Base-by-base conservation (phyloP, 2,113 vertebrate species). In the Peucedramus taeniatus region DNA sequence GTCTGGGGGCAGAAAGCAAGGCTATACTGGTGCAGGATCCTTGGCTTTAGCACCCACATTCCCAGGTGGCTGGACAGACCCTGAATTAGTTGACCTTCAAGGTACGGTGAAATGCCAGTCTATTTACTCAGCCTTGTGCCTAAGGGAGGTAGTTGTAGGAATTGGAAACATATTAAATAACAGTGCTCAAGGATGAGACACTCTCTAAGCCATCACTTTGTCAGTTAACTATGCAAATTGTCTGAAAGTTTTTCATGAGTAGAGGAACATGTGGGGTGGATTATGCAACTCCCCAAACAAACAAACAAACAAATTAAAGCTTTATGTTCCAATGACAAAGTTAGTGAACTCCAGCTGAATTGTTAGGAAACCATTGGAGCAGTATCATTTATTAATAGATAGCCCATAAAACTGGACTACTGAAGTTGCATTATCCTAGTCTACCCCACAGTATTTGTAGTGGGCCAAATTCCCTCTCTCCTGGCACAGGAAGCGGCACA, bases 61-160 rank as follows among this genome's bases (percentile, higher is more conserved):
- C 87, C 40, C 82, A 79, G 54, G 81, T 93, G 76, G 51, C 84
- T 94, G 75, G 44, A 90, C 72, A 95, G 59, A 89, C 69, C 51
- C 75, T 79, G 80, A 79, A 87, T 93, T 84, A 87, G 93, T 85
- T 96, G 96, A 97, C 93, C 93, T 97, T 96, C 87, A 95, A 97
- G 96, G 89, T 92, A 90, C 0, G 0, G 78, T 93, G 51, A 87
- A 95, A 96, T 78, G 82, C 80, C 82, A 85, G 31, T 63, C 54
- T 87, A 88, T 96, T 96, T 94, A 84, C 84, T 94, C 65, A 71
- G 23, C 61, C 77, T 89, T 84, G 59, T 93, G 92, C 95, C 93
- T 87, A 35, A 59, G 89, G 93, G 90, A 93, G 40, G 53, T 37
- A 80, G 65, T 40, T 3, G 40, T 57, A 94, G 84, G 87, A 94